phyloP scores from a whole-genome alignment of 2,888 invertebrate genomes.

The Melanostoma scalare region DNA sequence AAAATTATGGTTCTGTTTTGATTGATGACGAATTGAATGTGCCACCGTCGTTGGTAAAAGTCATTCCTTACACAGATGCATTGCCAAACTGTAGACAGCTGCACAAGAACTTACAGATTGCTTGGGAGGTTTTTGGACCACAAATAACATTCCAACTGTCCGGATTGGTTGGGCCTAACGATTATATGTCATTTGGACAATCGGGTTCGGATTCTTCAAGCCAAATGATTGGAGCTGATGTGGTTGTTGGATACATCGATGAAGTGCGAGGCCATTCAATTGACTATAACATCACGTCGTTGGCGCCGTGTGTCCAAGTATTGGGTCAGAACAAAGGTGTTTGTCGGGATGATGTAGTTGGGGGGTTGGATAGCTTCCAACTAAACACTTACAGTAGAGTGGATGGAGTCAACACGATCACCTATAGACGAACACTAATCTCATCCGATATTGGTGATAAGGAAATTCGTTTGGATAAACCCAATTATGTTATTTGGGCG shows the following conservation, averaged over 20 bases:
- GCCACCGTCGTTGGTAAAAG: conserved; percentile 90
- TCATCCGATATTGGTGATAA: conserved; percentile 90
- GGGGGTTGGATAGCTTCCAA: conserved; percentile 92
- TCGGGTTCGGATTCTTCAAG: conserved; percentile 88
- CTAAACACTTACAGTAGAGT: conserved; percentile 88
- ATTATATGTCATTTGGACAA: conserved; percentile 95
- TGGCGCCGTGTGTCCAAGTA: conserved; percentile 92
- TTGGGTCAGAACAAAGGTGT: conserved; percentile 93
- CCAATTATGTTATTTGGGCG: conserved; percentile 91
- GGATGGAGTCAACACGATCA: conserved; percentile 90
- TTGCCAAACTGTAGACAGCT: conserved; percentile 93
- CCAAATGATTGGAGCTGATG: conserved; percentile 93
- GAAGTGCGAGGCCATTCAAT: conserved; percentile 88
- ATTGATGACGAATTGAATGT: conserved; percentile 92
- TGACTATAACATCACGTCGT: conserved; percentile 93
- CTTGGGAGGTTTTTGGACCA: conserved; percentile 95
- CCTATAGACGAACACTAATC: conserved; percentile 89
- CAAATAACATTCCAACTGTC: conserved; percentile 92
- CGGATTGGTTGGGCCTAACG: conserved; percentile 87
- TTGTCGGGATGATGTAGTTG: conserved; percentile 91
- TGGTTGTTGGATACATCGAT: conserved; percentile 89
- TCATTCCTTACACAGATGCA: conserved; percentile 85
- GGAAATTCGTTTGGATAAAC: conserved; percentile 86
- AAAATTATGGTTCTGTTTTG: conserved; percentile 88
- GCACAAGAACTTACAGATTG: conserved; percentile 91